Percentiles rank a stretch among this genome's conserved stretches.
These are phyloP conservation scores for Todiramphus saurophagus DNA, from an alignment of 2,113 vertebrate genomes.

Conservation along the genomic window DNA sequence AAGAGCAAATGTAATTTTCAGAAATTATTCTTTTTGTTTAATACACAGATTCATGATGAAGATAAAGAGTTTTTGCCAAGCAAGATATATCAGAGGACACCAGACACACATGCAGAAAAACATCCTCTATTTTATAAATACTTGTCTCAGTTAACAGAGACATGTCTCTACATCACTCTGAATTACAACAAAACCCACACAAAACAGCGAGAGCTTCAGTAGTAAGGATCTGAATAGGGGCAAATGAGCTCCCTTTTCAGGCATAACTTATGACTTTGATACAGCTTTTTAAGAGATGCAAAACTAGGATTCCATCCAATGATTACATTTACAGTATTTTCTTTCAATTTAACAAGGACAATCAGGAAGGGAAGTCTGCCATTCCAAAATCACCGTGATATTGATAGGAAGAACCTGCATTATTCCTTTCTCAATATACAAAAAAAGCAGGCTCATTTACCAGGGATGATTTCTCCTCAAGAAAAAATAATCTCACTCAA, in stretches of 20 bases:
- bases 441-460: not conserved
- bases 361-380: not conserved
- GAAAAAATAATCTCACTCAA: not conserved
- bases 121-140: not conserved
- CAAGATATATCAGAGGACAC: not conserved
- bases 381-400: not conserved
- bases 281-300: not conserved
- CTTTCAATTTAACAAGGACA: not conserved
- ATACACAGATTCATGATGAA: not conserved
- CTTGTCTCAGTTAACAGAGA: not conserved
- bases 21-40: not conserved
- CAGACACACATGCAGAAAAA: not conserved
- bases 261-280: not conserved
- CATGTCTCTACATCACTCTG: not conserved
- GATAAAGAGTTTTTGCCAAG: not conserved
- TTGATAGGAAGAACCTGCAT: not conserved
- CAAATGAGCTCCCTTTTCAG: constrained; percentile 31
- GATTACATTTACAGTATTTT: not conserved
- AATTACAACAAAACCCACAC: not conserved
- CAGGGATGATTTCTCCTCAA: not conserved
- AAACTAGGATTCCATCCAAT: not conserved
- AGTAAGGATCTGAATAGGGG: not conserved
- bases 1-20: not conserved
- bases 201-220: not conserved
- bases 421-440: not conserved